Base-by-base conservation (phyloP, 2,888 invertebrate species). In the Cristatella mucedo region DNA sequence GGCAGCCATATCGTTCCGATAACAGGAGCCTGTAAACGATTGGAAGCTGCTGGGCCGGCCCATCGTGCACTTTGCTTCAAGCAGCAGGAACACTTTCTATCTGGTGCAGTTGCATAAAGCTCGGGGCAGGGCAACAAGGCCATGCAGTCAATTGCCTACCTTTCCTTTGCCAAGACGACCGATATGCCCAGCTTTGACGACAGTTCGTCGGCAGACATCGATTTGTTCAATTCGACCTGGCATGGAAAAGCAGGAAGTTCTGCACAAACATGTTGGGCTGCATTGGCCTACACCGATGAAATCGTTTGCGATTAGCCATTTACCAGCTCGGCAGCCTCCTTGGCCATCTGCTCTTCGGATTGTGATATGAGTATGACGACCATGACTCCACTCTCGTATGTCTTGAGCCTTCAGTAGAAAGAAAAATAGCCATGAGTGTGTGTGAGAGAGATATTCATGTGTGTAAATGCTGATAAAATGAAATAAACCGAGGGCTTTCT, bases 91-190 rank as follows among this genome's bases (percentile, higher is more conserved):
- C n/a, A n/a, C n/a, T n/a, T n/a, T n/a, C n/a, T n/a, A n/a, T n/a
- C n/a, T n/a, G n/a, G n/a, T n/a, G n/a, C n/a, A n/a, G n/a, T n/a
- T n/a, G n/a, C n/a, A n/a, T n/a, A n/a, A n/a, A n/a, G 7, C 26
- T 7, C n/a, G n/a, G 26, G 7, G 7, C 26, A 26, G n/a, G n/a
- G n/a, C 7, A 7, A 26, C 26, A 9, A 26, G n/a, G n/a, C 7
- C 26, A n/a, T 26, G 26, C n/a, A 26, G n/a, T n/a, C 7, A n/a
- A n/a, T 26, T 30, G 31, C 41, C 38, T 44, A 69, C 70, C 70
- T 75, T 67, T 95, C 91, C 50, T 82, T 82, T 1, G 93, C 86
- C 43, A 95, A 68, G 29, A 91, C 72, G 29, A 93, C 74, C 11
- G 93, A 84, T 31, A 93, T 77, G 36, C 83, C 82, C 33, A 80